phyloP scores from a whole-genome alignment of 2,888 invertebrate genomes.

The Catotricha subobsoleta region DNA sequence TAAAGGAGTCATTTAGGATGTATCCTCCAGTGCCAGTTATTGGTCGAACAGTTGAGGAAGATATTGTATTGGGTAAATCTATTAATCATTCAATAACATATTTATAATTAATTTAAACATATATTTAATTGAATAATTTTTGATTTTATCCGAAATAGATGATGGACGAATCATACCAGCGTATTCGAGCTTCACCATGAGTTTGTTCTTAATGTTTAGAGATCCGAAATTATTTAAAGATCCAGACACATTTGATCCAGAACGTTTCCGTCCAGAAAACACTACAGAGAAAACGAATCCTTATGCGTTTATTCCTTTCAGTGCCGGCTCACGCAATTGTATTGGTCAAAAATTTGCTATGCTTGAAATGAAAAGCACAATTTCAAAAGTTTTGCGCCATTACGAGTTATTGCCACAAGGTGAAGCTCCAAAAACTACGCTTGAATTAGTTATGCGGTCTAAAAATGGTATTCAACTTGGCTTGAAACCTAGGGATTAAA shows the following conservation, averaged over 20 bases:
- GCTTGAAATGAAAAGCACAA: conserved; percentile 8
- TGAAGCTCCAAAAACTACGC: background rate
- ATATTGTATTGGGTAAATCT: conserved; percentile 21
- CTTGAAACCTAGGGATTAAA: background rate
- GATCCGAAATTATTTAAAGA: conserved; percentile 21
- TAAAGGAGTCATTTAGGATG: conserved; percentile 26
- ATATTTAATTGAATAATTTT: background rate
- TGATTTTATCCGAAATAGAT: background rate
- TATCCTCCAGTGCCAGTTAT: conserved; percentile 25
- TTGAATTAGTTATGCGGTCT: background rate
- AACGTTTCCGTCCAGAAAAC: conserved; percentile 23
- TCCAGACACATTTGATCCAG: conserved; percentile 23
- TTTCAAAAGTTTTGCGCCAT: conserved; percentile 8
- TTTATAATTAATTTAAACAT: background rate
- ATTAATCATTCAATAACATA: background rate
- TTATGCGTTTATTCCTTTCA: conserved; percentile 27
- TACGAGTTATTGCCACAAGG: conserved; percentile 3
- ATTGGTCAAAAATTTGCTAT: conserved; percentile 9
- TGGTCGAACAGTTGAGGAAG: conserved; percentile 18
- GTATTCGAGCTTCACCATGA: conserved; percentile 6
- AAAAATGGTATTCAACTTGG: background rate
- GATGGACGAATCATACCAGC: conserved; percentile 5
- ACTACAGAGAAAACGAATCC: conserved; percentile 23
- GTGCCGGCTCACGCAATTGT: conserved; percentile 11
- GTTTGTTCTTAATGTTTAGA: conserved; percentile 11